Percentiles rank a stretch among this genome's conserved stretches.
Evolutionary conservation across 2,888 invertebrate genomes (phyloP).

Genomic region (Plusia festucae): DNA sequence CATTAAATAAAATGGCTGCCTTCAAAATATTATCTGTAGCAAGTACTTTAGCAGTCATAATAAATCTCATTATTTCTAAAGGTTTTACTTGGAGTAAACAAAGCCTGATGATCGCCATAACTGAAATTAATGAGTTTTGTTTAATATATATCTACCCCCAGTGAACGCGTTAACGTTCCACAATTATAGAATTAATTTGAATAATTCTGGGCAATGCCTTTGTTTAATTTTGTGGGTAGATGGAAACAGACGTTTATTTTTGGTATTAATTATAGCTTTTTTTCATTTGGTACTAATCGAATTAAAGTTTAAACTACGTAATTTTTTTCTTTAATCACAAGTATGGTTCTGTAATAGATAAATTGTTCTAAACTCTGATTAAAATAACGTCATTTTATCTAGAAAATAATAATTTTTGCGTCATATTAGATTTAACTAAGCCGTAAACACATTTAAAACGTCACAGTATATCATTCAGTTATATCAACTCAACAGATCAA

Average conservation of each 20-base stretch:
- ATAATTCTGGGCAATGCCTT: slow-evolving; percentile 57
- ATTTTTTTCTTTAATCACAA: background rate
- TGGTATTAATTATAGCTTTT: slow-evolving; percentile 1
- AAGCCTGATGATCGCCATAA: slow-evolving; percentile 57
- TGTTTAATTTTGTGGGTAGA: slow-evolving; percentile 54
- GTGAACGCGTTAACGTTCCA: slow-evolving; percentile 51
- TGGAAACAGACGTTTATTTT: slow-evolving; percentile 38
- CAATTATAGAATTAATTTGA: slow-evolving; percentile 65
- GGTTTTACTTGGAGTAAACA: slow-evolving; percentile 46
- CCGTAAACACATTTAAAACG: slow-evolving; percentile 34
- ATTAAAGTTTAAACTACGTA: too few species aligned
- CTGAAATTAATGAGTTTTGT: slow-evolving; percentile 65
- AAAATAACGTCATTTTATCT: background rate
- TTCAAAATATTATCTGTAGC: slow-evolving; percentile 4
- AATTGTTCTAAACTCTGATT: too few species aligned
- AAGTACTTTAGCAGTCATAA: slow-evolving; percentile 22
- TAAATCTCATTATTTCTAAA: slow-evolving; percentile 54
- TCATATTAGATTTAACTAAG: background rate
- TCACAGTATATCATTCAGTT: slow-evolving; percentile 37
- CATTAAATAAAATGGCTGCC: background rate
- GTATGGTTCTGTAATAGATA: too few species aligned
- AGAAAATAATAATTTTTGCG: background rate
- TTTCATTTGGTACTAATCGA: background rate
- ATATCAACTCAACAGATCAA: slow-evolving; percentile 25
- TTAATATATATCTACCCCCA: slow-evolving; percentile 61